Base-by-base conservation (phyloP, 2,888 invertebrate species). In the Brachylomia viminalis region DNA sequence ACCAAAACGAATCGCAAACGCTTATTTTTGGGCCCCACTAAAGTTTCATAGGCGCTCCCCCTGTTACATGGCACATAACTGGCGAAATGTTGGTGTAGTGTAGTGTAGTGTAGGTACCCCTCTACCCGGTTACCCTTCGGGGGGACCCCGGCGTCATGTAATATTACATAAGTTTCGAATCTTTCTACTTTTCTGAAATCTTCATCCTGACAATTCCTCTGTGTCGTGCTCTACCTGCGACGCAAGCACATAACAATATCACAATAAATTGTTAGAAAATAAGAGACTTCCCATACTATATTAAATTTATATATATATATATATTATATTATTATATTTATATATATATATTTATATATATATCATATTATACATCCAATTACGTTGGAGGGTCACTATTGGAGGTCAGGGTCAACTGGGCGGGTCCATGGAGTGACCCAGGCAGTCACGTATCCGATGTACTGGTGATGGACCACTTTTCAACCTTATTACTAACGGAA, bases 341-440 rank as follows among this genome's bases (percentile, higher is more conserved):
- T n/a, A n/a, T n/a, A n/a, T n/a, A n/a, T n/a, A n/a, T n/a, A n/a
- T n/a, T n/a, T n/a, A n/a, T n/a, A n/a, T n/a, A n/a, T n/a, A n/a
- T n/a, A n/a, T n/a, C n/a, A n/a, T n/a, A n/a, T 33, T 33, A 59
- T 33, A 61, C 64, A 30, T 66, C 59, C 75, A 80, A 86, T 85
- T 80, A 84, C 59, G 58, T 62, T 58, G 10, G 62, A 68, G 68
- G 71, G 77, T 61, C 80, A 64, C 68, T 72, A 72, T 71, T 67
- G 66, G 62, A 71, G 71, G 73, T 66, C 75, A 64, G 72, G 76
- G 78, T 86, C 75, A 86, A 86, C 45, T 86, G 73, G 30, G 70
- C 64, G 52, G 77, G 77, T 83, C 86, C 85, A 82, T 77, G 33
- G n/a, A 69, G 52, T 82, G 27, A 76, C 47, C 56, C 54, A 66